Base-by-base conservation (phyloP, 2,113 vertebrate species). In the Mola mola region DNA sequence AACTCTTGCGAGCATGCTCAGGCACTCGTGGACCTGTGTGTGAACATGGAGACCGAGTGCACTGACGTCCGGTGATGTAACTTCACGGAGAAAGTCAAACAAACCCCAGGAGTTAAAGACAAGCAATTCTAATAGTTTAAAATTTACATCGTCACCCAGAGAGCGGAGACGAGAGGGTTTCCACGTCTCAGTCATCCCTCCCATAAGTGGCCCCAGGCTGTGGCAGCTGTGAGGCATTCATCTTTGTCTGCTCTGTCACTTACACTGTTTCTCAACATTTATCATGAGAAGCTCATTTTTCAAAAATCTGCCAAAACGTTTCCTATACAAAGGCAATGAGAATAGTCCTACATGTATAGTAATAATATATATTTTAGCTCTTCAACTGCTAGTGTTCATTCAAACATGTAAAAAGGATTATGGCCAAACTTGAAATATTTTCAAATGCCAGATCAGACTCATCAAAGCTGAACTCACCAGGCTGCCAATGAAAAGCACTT, bases 401-500 rank as follows among this genome's bases (percentile, higher is more conserved):
- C 79, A 77, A 85, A 79, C 56, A 66, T 83, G 82, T 71, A 85
- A 60, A 75, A 75, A 42, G 67, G 73, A 78, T 87, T 81, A 85
- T 11, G 47, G 58, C 50, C 56, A 82, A 82, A 86, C 75, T 64
- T 77, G 81, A 87, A 89, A 86, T 84, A 79, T 53, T 74, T 82
- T 79, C 82, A 89, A 85, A 89, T 71, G 78, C 71, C 63, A 79
- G 79, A 86, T 89, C 70, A 86, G 78, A 81, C 78, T 84, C 81
- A 72, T 75, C 73, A 82, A 85, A 81, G 81, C 67, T 38, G 42
- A 53, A 53, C 59, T 77, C 71, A 72, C 49, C 74, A 33, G 69
- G 62, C 77, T 68, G 72, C 41, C 83, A 86, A 88, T 89, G 64
- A 88, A 85, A 89, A 88, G 75, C 81, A 79, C 65, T 91, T 77